Evolutionary conservation across 2,113 vertebrate species (phyloP).

Genomic region (Apodemus sylvaticus): DNA sequence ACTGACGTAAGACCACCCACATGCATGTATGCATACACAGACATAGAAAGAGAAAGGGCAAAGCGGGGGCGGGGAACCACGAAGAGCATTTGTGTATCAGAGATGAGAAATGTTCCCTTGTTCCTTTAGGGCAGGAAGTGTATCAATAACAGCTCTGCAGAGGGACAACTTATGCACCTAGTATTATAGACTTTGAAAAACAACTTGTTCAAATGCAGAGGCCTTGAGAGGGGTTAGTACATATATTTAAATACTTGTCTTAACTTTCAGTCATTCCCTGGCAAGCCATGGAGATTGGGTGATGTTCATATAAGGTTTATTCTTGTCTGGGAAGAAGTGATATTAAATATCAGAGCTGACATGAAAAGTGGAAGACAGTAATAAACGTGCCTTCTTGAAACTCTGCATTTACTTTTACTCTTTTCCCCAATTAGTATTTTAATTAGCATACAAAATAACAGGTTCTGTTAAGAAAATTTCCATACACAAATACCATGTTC

Average conservation of each 20-base stretch:
- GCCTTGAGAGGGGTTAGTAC: slow-evolving; percentile 64
- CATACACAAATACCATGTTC: too few relatives aligned
- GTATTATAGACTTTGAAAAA: slow-evolving; percentile 65
- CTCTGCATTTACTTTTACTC: neutral
- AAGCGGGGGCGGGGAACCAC: too few relatives aligned
- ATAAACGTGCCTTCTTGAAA: neutral
- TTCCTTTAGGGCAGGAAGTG: slow-evolving; percentile 37
- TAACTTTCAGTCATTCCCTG: slow-evolving; percentile 63
- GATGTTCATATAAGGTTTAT: neutral
- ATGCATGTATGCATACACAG: neutral
- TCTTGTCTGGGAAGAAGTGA: neutral
- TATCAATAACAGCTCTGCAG: slow-evolving; percentile 52
- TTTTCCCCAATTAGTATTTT: neutral
- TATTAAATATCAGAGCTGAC: neutral
- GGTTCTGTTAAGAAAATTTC: neutral
- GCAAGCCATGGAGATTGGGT: neutral
- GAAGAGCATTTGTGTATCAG: neutral
- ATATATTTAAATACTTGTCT: slow-evolving; percentile 40
- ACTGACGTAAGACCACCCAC: neutral
- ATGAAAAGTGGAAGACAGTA: neutral
- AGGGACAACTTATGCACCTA: slow-evolving; percentile 25
- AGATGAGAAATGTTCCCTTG: neutral
- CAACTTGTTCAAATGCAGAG: slow-evolving; percentile 55
- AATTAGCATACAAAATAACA: neutral
- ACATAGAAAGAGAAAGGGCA: neutral